These are phyloP conservation scores for Battus philenor DNA, from an alignment of 1,140 invertebrate genomes.

Conservation along the genomic window DNA sequence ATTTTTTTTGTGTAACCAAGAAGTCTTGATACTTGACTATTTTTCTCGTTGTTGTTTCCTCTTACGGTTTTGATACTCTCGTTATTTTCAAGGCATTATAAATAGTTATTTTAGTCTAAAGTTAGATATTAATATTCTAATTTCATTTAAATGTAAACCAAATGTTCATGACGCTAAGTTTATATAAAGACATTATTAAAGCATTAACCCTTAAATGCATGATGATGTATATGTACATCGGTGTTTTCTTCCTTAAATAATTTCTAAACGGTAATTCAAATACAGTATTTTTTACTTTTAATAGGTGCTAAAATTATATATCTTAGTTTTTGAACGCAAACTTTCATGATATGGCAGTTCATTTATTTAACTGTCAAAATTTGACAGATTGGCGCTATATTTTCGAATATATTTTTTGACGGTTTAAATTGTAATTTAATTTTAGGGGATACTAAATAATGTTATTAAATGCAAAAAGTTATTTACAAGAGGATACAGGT, in stretches of 20 bases:
- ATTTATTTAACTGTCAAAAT: slow-evolving; percentile 28
- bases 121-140: no score
- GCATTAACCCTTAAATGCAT: no score
- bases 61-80: no score
- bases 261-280: slow-evolving; percentile 30
- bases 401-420: slow-evolving; percentile 31
- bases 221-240: no score
- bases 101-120: no score
- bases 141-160: no score
- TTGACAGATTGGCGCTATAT: slow-evolving; percentile 28
- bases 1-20: no score
- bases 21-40: no score
- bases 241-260: slow-evolving; percentile 30
- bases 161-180: no score
- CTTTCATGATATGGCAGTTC: slow-evolving; percentile 29
- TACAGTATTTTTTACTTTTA: slow-evolving; percentile 29
- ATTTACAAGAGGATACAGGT: slow-evolving; percentile 33
- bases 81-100: no score
- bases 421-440: slow-evolving; percentile 31
- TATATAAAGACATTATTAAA: no score
- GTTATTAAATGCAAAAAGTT: slow-evolving; percentile 31
- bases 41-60: no score
- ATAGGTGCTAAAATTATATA: slow-evolving; percentile 30
- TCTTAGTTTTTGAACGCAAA: slow-evolving; percentile 33
- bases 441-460: slow-evolving; percentile 33